These are phyloP conservation scores for Heliothis subflexa DNA, from an alignment of 1,140 invertebrate species.

Conservation along the genomic window DNA sequence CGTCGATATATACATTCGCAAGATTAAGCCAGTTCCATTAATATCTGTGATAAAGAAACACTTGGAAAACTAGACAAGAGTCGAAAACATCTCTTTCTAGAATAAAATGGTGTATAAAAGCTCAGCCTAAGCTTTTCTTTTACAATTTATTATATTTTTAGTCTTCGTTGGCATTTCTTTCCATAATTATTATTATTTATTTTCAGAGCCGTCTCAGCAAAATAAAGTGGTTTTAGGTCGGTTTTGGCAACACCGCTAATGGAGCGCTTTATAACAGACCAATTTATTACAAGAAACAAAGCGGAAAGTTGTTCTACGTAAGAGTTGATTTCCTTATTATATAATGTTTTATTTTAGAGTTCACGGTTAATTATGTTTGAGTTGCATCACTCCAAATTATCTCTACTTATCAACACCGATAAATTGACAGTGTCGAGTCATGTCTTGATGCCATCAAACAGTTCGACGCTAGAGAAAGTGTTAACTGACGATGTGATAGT, in stretches of 20 bases:
- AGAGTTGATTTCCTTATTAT: conserved; percentile 26
- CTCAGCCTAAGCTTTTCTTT: background rate
- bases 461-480: conserved; percentile 73
- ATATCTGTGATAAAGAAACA: background rate
- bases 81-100: no score
- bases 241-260: conserved; percentile 13
- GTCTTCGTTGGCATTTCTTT: background rate
- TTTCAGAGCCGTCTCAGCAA: background rate
- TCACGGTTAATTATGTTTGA: conserved; percentile 37
- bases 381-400: conserved; percentile 28
- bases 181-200: background rate
- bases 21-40: conserved; percentile 16
- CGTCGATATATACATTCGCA: background rate
- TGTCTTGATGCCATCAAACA: conserved; percentile 29
- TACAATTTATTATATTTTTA: background rate
- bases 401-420: conserved; percentile 33
- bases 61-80: no score
- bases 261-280: conserved; percentile 9
- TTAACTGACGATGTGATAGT: conserved; percentile 66
- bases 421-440: conserved; percentile 42
- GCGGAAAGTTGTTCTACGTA: conserved; percentile 24
- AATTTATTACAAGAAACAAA: conserved; percentile 24
- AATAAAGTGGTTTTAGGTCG: background rate
- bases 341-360: conserved; percentile 38
- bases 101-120: no score